Evolutionary conservation across 1,140 invertebrate genomes (phyloP), one percentile per base, ranked within the genome.

Genomic region (Drosophila novamexicana): DNA sequence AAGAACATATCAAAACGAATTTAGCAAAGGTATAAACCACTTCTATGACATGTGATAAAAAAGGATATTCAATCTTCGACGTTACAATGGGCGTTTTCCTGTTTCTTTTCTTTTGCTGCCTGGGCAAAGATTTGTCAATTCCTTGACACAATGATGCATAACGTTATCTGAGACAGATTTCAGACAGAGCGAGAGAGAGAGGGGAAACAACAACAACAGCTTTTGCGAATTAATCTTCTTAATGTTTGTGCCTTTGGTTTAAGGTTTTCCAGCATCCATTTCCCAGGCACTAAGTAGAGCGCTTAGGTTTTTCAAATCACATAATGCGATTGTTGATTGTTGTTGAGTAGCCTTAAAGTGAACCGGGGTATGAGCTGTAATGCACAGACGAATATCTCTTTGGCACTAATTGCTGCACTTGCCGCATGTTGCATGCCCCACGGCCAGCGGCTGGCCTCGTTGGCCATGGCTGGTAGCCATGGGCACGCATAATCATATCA

Each of bases 141-240:
- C 73, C 62, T 69, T 80, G 84, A 88, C 84, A 89, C 84, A 89
- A 89, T 89, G 84, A 89, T 89, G 85, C 84, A 89, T 89, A 84
- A 79, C 77, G 84, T 89, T 89, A 89, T 89, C 85, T 84, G 84
- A 89, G 80, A 14, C 14, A 14, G 14, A 89, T 89, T 81, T 78
- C 40, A 1, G 39, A 29, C 22, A 29, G 47, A 53, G 18, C 34
- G 36, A 64, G 54, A 50, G 56, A 37, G 66, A 63, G 61, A 39
- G 2, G 37, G 37, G 44, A 34, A 42, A 14, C 9, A 37, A 63
- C 40, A 80, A 71, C 65, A 86, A 79, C 44, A 68, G 83, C 65
- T 81, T 85, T 81, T 50, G 64, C 62, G 82, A 90, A 91, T 91
- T 91, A 91, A 91, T 91, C 89, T 91, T 90, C 81, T 76, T 91